Percentiles rank a stretch among this genome's conserved stretches.
Evolutionary conservation across 2,113 vertebrate genomes (phyloP).

Genomic region (Halcyon malimbica): DNA sequence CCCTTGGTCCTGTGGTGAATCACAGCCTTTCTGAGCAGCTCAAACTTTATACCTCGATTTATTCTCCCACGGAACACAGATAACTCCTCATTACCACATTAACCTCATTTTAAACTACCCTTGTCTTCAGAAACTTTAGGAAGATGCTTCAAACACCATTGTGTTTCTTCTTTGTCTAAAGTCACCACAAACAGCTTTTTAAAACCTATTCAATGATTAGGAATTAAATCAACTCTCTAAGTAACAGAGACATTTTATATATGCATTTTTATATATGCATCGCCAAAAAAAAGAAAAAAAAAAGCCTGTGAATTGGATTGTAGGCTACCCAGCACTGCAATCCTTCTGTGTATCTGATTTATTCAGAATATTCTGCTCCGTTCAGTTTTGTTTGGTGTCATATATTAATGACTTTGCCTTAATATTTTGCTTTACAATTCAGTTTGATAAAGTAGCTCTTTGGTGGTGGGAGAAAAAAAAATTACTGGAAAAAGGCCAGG

Average conservation of each 20-base stretch:
- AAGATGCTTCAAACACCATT: not conserved
- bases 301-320: not conserved
- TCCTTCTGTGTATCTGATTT: not conserved
- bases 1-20: not conserved
- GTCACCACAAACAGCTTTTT: not conserved
- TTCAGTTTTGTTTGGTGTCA: not conserved
- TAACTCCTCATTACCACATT: not conserved
- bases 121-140: not conserved
- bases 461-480: not conserved
- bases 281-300: not conserved
- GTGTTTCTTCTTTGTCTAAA: not conserved
- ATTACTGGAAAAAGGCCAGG: not conserved
- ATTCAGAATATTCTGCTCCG: not conserved
- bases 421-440: not conserved
- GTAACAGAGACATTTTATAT: not conserved
- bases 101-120: not conserved
- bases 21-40: not conserved
- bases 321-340: not conserved
- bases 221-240: not conserved
- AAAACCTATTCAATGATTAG: not conserved
- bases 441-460: not conserved
- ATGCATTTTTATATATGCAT: not conserved
- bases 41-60: not conserved
- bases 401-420: not conserved
- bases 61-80: not conserved